Evolutionary conservation across 1,140 invertebrate species (phyloP), one percentile per base, ranked within the genome.

Genomic region (Solenopsis invicta): DNA sequence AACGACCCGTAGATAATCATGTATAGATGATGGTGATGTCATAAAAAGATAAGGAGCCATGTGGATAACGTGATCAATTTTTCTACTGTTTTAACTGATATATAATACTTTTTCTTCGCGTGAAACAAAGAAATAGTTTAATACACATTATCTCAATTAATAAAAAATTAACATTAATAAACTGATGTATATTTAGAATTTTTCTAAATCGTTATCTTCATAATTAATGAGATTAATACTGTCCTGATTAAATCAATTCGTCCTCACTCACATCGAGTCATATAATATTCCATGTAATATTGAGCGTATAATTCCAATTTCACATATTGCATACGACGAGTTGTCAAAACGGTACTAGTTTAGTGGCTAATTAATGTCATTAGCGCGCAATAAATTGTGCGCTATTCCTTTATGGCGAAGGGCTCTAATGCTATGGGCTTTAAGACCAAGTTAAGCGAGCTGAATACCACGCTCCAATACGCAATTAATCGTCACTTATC

Each of bases 1-100:
- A 84, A 84, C 24, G 69, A 84, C 80, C 69, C 8, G 54, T 84
- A 84, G 52, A 74, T 82, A 72, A 84, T 84, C 80, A 75, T 84
- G 61, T 84, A 74, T 75, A 75, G 69, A 84, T 84, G 56, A 75
- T 21, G 67, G 8, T 29, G 54, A 59, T 8, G 41, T 74, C 80
- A 66, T 52, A n/a, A 48, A 24, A 10, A 54, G 10, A 82, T 48
- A 74, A 74, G 13, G 13, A 24, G 45, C 9, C 29, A 18, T 16
- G 6, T 67, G 37, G 9, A 74, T 48, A 84, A 41, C 64, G 59
- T 59, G 52, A 24, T 1, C 24, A 29, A 16, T 69, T 56, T 81
- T 54, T 81, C 16, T n/a, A n/a, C 13, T 4, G 12, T n/a, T 41
- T 1, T 37, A 50, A 84, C 48, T 21, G 12, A 34, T 61, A 24